These are phyloP conservation scores for Aphelenchoides avenae DNA, from an alignment of 1,140 invertebrate genomes.

Conservation along the genomic window DNA sequence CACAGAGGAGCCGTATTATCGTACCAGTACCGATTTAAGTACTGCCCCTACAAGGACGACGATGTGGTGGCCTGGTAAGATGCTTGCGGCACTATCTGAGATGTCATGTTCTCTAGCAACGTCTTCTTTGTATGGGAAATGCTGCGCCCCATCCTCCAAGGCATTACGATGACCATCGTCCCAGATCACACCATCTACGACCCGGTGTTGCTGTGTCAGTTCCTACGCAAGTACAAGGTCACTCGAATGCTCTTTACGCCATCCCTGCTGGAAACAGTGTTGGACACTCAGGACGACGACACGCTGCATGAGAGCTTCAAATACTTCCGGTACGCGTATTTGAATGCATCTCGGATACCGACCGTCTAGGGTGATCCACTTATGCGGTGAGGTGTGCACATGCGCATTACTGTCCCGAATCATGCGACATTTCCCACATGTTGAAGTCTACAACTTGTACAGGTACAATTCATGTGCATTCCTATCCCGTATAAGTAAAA, in stretches of 20 bases:
- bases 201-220: slow-evolving; percentile 58
- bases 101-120: slow-evolving; percentile 47
- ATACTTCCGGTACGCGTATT: slow-evolving; percentile 30
- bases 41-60: slow-evolving; percentile 59
- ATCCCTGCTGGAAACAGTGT: slow-evolving; percentile 61
- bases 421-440: slow-evolving; percentile 59
- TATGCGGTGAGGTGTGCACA: slow-evolving; percentile 63
- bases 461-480: not conserved
- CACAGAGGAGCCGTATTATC: slow-evolving; percentile 63
- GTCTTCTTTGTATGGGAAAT: slow-evolving; percentile 64
- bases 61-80: slow-evolving; percentile 59
- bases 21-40: slow-evolving; percentile 59
- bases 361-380: slow-evolving; percentile 59
- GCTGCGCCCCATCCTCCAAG: slow-evolving; percentile 61
- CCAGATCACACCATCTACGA: slow-evolving; percentile 62
- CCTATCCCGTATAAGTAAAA: not conserved
- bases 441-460: slow-evolving; percentile 62
- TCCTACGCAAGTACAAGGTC: slow-evolving; percentile 58
- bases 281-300: slow-evolving; percentile 51
- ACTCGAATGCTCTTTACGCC: slow-evolving; percentile 63
- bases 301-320: slow-evolving; percentile 35
- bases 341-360: not conserved
- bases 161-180: slow-evolving; percentile 60
- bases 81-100: not conserved
- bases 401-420: slow-evolving; percentile 60